A percentile compares a stretch with the other conserved stretches of the same genome.
Evolutionary conservation across 2,113 vertebrate genomes (phyloP).

Genomic region (Ranitomeya imitator): DNA sequence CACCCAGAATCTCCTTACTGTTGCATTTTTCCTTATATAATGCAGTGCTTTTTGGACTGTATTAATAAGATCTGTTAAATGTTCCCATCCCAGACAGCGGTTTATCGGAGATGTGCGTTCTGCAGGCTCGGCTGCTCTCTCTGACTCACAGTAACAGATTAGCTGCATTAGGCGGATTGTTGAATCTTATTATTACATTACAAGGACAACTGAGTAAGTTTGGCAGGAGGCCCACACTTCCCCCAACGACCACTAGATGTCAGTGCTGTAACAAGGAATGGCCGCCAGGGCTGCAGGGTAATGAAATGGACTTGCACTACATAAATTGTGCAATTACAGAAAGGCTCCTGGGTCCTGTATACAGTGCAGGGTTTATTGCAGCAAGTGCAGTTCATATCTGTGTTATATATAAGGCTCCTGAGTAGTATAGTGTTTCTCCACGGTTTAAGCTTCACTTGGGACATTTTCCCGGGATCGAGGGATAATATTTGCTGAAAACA

Average conservation of each 20-base stretch:
- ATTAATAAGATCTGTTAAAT: constrained; percentile 20
- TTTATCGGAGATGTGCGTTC: constrained; percentile 21
- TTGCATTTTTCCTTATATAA: background rate
- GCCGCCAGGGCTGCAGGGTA: background rate
- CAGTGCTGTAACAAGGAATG: constrained; percentile 8
- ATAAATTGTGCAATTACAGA: constrained; percentile 44
- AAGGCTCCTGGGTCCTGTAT: constrained; percentile 37
- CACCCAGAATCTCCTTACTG: background rate
- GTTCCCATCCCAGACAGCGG: constrained; percentile 10
- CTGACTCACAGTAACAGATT: constrained; percentile 47
- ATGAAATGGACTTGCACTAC: constrained; percentile 30
- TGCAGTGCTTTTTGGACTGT: constrained; percentile 20
- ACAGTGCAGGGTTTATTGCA: constrained; percentile 37
- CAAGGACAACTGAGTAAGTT: constrained; percentile 38
- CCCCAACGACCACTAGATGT: background rate
- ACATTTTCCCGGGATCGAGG: background rate
- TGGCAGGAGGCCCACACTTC: constrained; percentile 27
- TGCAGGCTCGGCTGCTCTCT: constrained; percentile 40
- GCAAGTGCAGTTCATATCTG: constrained; percentile 18
- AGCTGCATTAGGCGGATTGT: constrained; percentile 54
- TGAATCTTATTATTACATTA: constrained; percentile 56
- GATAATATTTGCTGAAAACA: background rate
- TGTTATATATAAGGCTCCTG: background rate
- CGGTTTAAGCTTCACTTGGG: background rate
- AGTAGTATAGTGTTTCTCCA: background rate